A percentile compares a stretch with the other conserved stretches of the same genome.
Evolutionary conservation across 2,113 vertebrate genomes (phyloP).

Genomic region (Passer domesticus): DNA sequence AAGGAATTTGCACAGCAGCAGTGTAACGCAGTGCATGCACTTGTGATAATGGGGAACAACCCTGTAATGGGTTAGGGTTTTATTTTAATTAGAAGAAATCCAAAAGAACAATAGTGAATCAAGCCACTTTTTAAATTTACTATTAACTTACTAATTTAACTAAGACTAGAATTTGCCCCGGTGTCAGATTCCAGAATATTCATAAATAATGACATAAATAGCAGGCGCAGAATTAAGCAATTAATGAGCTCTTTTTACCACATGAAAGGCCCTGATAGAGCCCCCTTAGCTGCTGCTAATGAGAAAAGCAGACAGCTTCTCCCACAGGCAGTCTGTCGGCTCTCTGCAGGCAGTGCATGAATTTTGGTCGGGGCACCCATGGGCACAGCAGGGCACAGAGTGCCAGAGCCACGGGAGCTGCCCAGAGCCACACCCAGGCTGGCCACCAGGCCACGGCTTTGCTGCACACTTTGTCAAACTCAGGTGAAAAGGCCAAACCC

Average conservation of each 20-base stretch:
- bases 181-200: constrained; percentile 55
- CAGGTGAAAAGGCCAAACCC: neutral
- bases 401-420: neutral
- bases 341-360: constrained; percentile 45
- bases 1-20: neutral
- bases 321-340: constrained; percentile 56
- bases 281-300: constrained; percentile 62
- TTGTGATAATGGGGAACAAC: neutral
- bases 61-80: neutral
- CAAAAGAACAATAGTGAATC: constrained; percentile 39
- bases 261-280: constrained; percentile 43
- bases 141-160: constrained; percentile 41
- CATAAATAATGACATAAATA: constrained; percentile 64
- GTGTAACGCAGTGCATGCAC: neutral
- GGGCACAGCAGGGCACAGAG: neutral
- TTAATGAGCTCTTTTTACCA: constrained; percentile 64
- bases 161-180: constrained; percentile 10
- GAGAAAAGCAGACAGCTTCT: constrained; percentile 59
- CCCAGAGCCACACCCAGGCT: neutral
- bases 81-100: constrained; percentile 24
- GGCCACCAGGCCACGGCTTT: neutral
- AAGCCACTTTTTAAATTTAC: neutral
- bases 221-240: constrained; percentile 52
- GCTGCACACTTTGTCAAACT: neutral
- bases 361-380: neutral